Percentiles rank a stretch among this genome's conserved stretches.
phyloP scores from a whole-genome alignment of 2,797 vertebrate species.

The Pseudochirops corinnae region DNA sequence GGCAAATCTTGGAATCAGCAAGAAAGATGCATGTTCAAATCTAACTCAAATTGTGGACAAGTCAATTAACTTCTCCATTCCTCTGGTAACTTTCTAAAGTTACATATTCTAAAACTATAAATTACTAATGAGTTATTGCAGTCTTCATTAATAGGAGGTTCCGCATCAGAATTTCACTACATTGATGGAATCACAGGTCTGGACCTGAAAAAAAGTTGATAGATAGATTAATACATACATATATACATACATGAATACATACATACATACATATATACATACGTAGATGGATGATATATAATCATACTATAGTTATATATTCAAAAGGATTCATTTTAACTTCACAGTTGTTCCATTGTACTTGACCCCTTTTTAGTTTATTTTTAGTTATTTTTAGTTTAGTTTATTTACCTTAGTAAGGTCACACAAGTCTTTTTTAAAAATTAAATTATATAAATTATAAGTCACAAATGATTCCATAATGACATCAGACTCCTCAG shows the following conservation, averaged over 20 bases:
- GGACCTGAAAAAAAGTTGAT: neutral
- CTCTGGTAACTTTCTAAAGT: neutral
- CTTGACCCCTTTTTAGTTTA: neutral
- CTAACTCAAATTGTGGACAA: neutral
- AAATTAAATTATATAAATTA: no score
- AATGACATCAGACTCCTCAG: slow-evolving; percentile 63
- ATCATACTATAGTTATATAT: neutral
- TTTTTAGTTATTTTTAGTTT: no score
- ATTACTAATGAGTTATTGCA: neutral
- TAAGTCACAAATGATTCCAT: slow-evolving; percentile 44
- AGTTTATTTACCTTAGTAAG: slow-evolving; percentile 15
- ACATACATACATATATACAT: no score
- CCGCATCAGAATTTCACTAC: neutral
- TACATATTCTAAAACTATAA: neutral
- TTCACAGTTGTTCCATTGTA: neutral
- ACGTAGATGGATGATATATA: neutral
- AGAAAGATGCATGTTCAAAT: neutral
- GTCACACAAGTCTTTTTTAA: neutral
- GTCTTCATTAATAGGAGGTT: neutral
- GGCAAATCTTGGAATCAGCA: neutral
- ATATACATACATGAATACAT: neutral
- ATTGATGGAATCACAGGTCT: neutral
- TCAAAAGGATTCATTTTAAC: neutral
- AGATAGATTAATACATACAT: neutral
- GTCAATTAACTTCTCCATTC: neutral